Base-by-base conservation (phyloP, 2,113 vertebrate species). In the Tyrannus savana region DNA sequence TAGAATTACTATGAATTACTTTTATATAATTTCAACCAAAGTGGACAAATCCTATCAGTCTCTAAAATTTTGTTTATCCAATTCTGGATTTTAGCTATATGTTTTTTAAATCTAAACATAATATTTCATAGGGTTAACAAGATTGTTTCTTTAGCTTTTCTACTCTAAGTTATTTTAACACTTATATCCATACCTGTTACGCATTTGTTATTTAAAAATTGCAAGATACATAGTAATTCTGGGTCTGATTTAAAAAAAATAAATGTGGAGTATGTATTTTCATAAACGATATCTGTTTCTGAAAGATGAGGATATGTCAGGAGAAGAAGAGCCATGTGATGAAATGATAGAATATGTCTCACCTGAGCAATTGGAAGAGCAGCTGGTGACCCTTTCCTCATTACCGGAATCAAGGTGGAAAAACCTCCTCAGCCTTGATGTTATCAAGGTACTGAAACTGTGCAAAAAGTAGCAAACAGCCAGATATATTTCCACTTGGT, bases 361-460 rank as follows among this genome's bases (percentile, higher is more conserved):
- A 22, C 98, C 98, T 44, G 98, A 98, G 39, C 99, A 99, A 87
- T 1, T 99, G 91, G 98, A 98, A 97, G 97, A 98, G 42, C 97
- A 98, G 63, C 97, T 99, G 92, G 97, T 99, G 58, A 99, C 99
- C 3, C 98, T 99, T 22, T 99, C 99, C 7, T 95, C 98, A 81
- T 97, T 99, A 59, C 98, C 99, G 0, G 99, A 99, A 90, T 99
- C 99, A 46, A 98, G 98, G 22, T 99, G 99, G 99, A 99, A 98
- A 89, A 99, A 98, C 89, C 98, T 99, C 44, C 98, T 99, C 67
- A 98, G 98, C 90, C 98, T 99, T 66, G 99, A 99, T 83, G 21
- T 97, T 91, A 99, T 99, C 96, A 99, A 99, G 99, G 99, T 99
- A 97, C 88, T 98, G 88, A 63, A 76, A 69, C 41, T 12, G 5